Base-by-base conservation (phyloP, 37 sponge, comb jelly and placozoan species). In the Geodia barretti region DNA sequence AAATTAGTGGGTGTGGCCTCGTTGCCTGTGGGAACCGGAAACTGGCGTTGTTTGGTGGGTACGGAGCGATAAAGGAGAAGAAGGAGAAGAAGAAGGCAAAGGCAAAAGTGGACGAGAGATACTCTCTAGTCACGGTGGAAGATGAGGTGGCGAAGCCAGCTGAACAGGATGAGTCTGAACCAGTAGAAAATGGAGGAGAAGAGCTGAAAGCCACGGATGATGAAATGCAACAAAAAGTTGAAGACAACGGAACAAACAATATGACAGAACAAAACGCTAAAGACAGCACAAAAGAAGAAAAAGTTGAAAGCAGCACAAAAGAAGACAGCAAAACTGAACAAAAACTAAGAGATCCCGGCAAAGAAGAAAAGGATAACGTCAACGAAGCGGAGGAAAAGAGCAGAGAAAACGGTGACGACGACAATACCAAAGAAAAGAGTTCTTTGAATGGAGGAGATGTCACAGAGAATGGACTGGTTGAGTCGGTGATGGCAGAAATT, bases 1-100 rank as follows among this genome's bases (percentile, higher is more conserved):
- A 82, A 42, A 82, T 82, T 78, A 82, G 80, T 72, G 83, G 83
- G 65, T 82, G 88, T 82, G 88, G 88, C 37, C 39, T 88, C 59
- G 83, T 88, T 0, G 43, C 78, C 1, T 77, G 61, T 40, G 81
- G 81, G 36, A 43, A 63, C 26, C 40, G 82, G 3, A 72, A 70
- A n/a, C 68, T 88, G 36, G 77, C 82, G 25, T 34, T 88, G 43
- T 81, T 78, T 41, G 88, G 88, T 5, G 88, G 88, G 28, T 88
- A 72, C 70, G 88, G 88, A 5, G 34, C 72, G 25, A 29, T 8
- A 30, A 29, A 40, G 14, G 39, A 36, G 41, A 71, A 71, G 24
- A 34, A 34, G 29, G 38, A 71, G 31, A 39, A 29, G 20, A 47
- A 47, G 54, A 47, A 47, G 54, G 14, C 7, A 66, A 31, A 7